Conservation (phyloP, 2,888 invertebrate species). For the Acronicta aceris region DNA sequence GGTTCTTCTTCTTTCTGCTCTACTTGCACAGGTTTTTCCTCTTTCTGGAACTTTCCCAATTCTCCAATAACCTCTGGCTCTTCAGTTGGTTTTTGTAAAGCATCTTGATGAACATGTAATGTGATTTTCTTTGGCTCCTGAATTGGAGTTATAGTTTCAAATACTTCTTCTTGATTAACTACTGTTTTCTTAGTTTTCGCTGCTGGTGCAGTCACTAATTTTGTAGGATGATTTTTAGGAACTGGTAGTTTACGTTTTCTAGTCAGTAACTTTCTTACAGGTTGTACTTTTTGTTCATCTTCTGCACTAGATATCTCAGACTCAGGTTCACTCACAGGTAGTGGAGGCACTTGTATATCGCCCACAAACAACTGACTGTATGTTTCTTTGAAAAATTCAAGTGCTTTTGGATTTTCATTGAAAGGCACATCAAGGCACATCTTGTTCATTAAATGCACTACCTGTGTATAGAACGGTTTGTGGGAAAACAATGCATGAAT, state of each 20-base stretch:
- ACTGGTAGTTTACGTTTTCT: slow-evolving; percentile 78
- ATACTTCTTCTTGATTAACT: slow-evolving; percentile 77
- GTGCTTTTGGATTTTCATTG: slow-evolving; percentile 78
- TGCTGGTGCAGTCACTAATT: slow-evolving; percentile 68
- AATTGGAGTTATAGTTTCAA: slow-evolving; percentile 75
- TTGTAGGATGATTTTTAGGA: slow-evolving; percentile 64
- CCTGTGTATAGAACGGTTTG: slow-evolving; percentile 95
- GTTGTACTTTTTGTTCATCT: slow-evolving; percentile 62
- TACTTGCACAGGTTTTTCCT: slow-evolving; percentile 63
- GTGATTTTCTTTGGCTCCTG: slow-evolving; percentile 83
- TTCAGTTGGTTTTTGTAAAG: slow-evolving; percentile 71
- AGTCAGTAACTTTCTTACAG: slow-evolving; percentile 67
- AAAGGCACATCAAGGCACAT: slow-evolving; percentile 97
- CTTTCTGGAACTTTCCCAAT: slow-evolving; percentile 81
- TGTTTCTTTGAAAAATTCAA: slow-evolving; percentile 74
- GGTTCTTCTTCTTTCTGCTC: slow-evolving; percentile 59
- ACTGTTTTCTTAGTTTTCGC: slow-evolving; percentile 71
- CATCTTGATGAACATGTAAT: slow-evolving; percentile 79
- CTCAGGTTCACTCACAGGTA: slow-evolving; percentile 77
- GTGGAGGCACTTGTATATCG: slow-evolving; percentile 62
- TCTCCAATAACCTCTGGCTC: slow-evolving; percentile 79
- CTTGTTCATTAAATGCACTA: slow-evolving; percentile 97
- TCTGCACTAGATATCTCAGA: slow-evolving; percentile 84
- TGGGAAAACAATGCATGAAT: slow-evolving; percentile 92
- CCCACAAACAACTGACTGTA: slow-evolving; percentile 73